Conservation (phyloP, 2,888 invertebrate genomes). For the Piscicola geometra region DNA sequence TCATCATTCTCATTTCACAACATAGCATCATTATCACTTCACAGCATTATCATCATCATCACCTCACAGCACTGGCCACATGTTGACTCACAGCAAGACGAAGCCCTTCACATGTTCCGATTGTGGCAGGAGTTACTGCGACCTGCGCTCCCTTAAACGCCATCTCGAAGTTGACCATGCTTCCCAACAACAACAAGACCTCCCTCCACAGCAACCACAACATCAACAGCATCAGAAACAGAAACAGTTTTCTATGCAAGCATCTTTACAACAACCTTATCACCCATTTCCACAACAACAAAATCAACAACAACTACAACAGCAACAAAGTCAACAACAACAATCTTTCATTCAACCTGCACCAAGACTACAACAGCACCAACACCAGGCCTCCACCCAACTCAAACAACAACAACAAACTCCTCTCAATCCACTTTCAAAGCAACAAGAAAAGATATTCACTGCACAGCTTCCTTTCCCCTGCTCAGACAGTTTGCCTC, state of each 20-base stretch:
- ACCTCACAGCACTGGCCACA: slow-evolving; percentile 31
- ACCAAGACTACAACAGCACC: not conserved
- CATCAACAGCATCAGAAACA: slow-evolving; percentile 5
- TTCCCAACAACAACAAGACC: slow-evolving; percentile 5
- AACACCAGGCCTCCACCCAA: too few relatives aligned
- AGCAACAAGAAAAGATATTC: not conserved
- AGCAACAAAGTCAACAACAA: not conserved
- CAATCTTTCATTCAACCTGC: not conserved
- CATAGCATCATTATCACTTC: too few relatives aligned
- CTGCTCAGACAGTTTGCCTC: not conserved
- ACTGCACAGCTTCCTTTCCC: not conserved
- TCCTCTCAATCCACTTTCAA: not conserved
- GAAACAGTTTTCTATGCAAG: not conserved
- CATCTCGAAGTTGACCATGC: slow-evolving; percentile 30
- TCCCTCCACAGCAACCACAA: not conserved
- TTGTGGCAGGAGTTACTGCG: slow-evolving; percentile 35
- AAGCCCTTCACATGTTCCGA: slow-evolving; percentile 30
- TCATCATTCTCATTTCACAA: too few relatives aligned
- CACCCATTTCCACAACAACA: not conserved
- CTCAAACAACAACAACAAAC: not conserved
- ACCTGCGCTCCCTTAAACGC: slow-evolving; percentile 31
- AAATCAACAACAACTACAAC: not conserved
- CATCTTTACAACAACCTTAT: not conserved
- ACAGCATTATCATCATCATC: too few relatives aligned
- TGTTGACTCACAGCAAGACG: slow-evolving; percentile 29